phyloP scores from a whole-genome alignment of 2,797 vertebrate genomes.

The Scleropages formosus region DNA sequence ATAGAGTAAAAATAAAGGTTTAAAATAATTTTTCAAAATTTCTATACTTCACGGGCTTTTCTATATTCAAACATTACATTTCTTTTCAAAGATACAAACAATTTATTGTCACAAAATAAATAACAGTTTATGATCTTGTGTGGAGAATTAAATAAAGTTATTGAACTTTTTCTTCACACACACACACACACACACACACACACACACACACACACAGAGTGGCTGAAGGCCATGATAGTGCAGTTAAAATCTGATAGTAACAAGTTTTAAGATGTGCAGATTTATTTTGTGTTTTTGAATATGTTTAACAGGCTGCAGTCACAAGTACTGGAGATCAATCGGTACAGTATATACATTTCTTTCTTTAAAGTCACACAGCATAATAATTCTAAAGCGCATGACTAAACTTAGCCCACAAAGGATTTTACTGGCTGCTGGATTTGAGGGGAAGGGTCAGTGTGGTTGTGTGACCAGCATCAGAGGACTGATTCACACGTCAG shows the following conservation, averaged over 20 bases:
- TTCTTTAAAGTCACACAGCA: slow-evolving; percentile 75
- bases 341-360: slow-evolving; percentile 81
- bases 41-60: too few species aligned
- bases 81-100: not conserved
- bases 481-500: slow-evolving; percentile 24
- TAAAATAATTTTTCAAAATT: not conserved
- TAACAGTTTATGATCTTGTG: too few species aligned
- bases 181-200: not conserved
- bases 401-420: slow-evolving; percentile 64
- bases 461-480: slow-evolving; percentile 45
- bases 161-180: not conserved
- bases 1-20: not conserved
- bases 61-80: too few species aligned
- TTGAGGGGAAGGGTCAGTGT: slow-evolving; percentile 43
- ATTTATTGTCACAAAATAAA: too few species aligned
- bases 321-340: slow-evolving; percentile 84
- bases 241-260: slow-evolving; percentile 61
- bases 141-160: too few species aligned
- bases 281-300: slow-evolving; percentile 83
- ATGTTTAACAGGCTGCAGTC: slow-evolving; percentile 85
- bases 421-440: slow-evolving; percentile 46
- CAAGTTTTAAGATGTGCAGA: slow-evolving; percentile 72
- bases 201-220: too few species aligned
- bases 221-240: slow-evolving; percentile 25
- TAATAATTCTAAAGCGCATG: slow-evolving; percentile 74